Conservation (phyloP, 2,797 vertebrate species). For the Crenuchus spilurus region DNA sequence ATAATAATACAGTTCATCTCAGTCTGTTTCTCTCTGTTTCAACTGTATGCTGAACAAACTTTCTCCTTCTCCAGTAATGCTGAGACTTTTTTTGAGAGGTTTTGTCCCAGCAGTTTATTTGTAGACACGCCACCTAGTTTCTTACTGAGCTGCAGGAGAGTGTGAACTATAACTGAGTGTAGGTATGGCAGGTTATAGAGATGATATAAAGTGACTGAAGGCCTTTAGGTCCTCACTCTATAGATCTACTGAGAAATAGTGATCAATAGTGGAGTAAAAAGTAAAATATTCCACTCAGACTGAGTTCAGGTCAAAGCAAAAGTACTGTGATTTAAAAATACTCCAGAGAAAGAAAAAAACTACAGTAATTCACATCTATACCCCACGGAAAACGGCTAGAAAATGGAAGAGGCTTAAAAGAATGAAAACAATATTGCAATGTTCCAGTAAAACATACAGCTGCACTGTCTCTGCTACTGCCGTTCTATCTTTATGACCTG, state of each 20-base stretch:
- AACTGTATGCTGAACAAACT: too few species aligned
- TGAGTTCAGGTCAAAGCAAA: neutral
- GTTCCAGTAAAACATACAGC: constrained; percentile 1
- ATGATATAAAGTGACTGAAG: too few species aligned
- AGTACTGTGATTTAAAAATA: constrained; percentile 21
- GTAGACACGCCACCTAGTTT: too few species aligned
- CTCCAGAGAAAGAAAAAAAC: neutral
- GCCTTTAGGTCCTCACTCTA: neutral
- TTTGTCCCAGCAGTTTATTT: too few species aligned
- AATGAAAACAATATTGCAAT: neutral
- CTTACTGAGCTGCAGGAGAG: too few species aligned
- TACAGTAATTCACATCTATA: neutral
- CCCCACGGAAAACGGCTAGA: neutral
- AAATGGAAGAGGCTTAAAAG: constrained; percentile 23
- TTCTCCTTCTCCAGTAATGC: too few species aligned
- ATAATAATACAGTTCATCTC: too few species aligned
- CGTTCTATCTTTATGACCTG: constrained; percentile 11
- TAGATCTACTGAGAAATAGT: neutral
- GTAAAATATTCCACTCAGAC: neutral
- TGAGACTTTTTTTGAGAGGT: too few species aligned
- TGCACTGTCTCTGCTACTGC: constrained; percentile 5
- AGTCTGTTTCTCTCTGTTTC: too few species aligned
- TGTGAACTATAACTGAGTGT: too few species aligned
- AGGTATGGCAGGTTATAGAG: neutral
- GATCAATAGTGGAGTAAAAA: constrained; percentile 1